Percentiles rank a stretch among this genome's conserved stretches.
Conservation (phyloP, 1,140 invertebrate species). For the Microvelia longipes region DNA sequence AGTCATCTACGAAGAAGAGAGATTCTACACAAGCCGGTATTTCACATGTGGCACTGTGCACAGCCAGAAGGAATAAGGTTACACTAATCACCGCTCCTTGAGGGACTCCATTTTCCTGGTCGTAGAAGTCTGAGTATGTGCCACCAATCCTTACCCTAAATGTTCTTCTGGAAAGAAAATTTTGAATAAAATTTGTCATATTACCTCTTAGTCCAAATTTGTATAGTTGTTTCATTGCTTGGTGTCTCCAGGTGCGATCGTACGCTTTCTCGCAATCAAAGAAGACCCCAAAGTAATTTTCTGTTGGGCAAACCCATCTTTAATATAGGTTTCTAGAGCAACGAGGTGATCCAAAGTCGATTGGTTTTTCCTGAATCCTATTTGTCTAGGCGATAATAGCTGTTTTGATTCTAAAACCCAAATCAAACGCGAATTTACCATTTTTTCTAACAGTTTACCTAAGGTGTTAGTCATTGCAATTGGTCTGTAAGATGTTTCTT, state of each 20-base stretch:
- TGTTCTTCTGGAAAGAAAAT: not conserved
- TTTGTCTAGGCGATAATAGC: not conserved
- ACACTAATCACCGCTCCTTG: not conserved
- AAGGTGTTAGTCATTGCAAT: not conserved
- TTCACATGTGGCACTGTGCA: not conserved
- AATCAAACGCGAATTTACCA: not conserved
- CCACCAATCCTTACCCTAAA: not conserved
- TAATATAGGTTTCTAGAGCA: not conserved
- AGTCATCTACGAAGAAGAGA: not conserved
- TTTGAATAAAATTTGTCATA: not conserved
- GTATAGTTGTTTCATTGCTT: not conserved
- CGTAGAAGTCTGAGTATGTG: not conserved
- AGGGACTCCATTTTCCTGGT: not conserved
- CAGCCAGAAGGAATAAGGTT: not conserved
- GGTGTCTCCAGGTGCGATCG: not conserved
- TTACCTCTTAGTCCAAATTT: not conserved
- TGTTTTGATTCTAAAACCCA: not conserved
- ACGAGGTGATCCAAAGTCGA: not conserved
- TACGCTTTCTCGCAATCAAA: not conserved
- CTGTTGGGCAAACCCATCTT: not conserved
- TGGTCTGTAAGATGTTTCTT: not conserved
- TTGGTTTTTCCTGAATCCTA: not conserved
- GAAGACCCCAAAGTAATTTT: not conserved
- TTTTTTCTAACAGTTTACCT: not conserved
- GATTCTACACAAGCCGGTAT: not conserved